Base-by-base conservation (phyloP, 2,113 vertebrate genomes). In the Platichthys flesus region DNA sequence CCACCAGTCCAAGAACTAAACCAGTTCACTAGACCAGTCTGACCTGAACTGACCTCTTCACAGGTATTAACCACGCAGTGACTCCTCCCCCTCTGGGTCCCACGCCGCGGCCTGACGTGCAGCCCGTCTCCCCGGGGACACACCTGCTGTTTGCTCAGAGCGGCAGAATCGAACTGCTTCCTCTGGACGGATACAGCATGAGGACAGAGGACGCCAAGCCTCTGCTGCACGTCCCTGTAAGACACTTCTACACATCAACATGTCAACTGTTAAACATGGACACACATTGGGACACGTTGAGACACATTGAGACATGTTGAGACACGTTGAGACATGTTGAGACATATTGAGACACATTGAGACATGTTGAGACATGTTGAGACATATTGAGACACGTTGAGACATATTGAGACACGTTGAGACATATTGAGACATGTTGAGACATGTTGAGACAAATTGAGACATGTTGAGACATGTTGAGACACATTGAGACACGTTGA, bases 81-180 rank as follows among this genome's bases (percentile, higher is more conserved):
- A 93, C 72, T 61, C 93, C 91, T 40, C 80, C 93, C 18, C 81
- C 76, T 0, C 82, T 94, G 6, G 94, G 97, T 37, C 97, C 97
- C 20, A 92, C 93, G 0, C 92, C 96, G 20, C 94, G 95, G 47
- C 94, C 96, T 0, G 94, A 95, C 1, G 91, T 96, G 0, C 84
- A 92, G 58, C 96, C 96, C 20, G 82, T 95, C 51, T 89, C 95
- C 0, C 91, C 95, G 0, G 97, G 97, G 82, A 94, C 95, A 0
- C 93, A 97, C 84, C 91, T 99, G 70, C 94, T 99, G 26, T 97
- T 98, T 74, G 96, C 96, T 49, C 97, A 98, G 85, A 96, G 95
- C 57, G 97, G 97, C 45, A 97, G 94, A 88, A 97, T 99, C 13
- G 97, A 98, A n/a, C 93, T 92, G 5, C 81, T 99, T 3, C 97